Conservation (phyloP, 2,797 vertebrate species). For the Valencia hispanica region DNA sequence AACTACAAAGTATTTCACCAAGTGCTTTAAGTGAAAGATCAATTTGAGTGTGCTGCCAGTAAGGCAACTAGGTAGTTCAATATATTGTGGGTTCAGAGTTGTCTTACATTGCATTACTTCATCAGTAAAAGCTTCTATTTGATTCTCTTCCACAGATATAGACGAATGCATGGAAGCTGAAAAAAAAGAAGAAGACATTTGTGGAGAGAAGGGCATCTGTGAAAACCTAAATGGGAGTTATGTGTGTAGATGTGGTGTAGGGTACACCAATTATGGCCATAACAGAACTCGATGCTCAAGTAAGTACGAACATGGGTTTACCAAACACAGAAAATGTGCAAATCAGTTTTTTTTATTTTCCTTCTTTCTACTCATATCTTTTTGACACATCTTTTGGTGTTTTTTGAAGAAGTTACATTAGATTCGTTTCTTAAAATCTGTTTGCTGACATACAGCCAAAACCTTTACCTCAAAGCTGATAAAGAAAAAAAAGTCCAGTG, state of each 20-base stretch:
- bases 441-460: not conserved
- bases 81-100: not conserved
- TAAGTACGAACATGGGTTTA: constrained; percentile 34
- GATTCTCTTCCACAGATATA: constrained; percentile 56
- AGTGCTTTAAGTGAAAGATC: not conserved
- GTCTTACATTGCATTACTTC: not conserved
- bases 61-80: not conserved
- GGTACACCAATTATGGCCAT: constrained; percentile 72
- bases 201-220: constrained; percentile 62
- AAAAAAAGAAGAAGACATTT: not conserved
- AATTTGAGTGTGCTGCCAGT: not conserved
- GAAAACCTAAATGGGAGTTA: constrained; percentile 63
- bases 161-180: constrained; percentile 61
- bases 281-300: constrained; percentile 64
- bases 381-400: not conserved
- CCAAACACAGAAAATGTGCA: not conserved
- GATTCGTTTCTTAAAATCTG: not conserved
- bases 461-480: not conserved
- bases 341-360: not conserved
- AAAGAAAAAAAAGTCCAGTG: not conserved
- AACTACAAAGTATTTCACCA: not conserved
- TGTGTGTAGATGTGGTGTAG: constrained; percentile 62
- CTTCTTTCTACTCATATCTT: not conserved
- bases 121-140: not conserved
- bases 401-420: not conserved